Evolutionary conservation across 2,113 vertebrate genomes (phyloP).

Genomic region (Festucalex cinctus): DNA sequence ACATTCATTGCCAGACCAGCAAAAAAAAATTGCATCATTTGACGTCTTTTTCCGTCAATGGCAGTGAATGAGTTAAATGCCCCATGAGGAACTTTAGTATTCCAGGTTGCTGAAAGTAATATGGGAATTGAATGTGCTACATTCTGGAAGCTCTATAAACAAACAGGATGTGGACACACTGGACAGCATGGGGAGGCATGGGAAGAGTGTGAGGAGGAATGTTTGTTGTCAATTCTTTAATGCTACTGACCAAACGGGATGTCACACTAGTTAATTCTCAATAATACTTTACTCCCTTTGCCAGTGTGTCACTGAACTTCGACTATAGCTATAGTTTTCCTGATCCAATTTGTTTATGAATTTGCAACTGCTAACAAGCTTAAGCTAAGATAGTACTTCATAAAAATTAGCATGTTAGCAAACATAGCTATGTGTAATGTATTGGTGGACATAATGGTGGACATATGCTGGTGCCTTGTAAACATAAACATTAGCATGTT

Average conservation of each 20-base stretch:
- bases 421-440: no score
- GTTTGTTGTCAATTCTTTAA: not conserved
- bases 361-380: not conserved
- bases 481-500: no score
- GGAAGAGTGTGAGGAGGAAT: not conserved
- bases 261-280: not conserved
- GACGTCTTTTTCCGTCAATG: no score
- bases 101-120: not conserved
- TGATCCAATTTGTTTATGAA: not conserved
- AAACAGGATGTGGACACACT: slow-evolving; percentile 8
- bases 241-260: not conserved
- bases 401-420: not conserved
- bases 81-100: not conserved
- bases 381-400: not conserved
- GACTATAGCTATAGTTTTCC: no score
- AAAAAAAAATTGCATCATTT: no score
- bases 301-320: not conserved
- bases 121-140: not conserved
- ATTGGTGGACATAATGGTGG: no score
- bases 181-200: not conserved
- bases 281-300: not conserved
- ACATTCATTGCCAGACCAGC: no score
- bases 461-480: no score
- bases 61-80: no score
- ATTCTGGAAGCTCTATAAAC: not conserved